Evolutionary conservation across 2,888 invertebrate genomes (phyloP), one percentile per base, ranked within the genome.

Genomic region (Elysia crispata): DNA sequence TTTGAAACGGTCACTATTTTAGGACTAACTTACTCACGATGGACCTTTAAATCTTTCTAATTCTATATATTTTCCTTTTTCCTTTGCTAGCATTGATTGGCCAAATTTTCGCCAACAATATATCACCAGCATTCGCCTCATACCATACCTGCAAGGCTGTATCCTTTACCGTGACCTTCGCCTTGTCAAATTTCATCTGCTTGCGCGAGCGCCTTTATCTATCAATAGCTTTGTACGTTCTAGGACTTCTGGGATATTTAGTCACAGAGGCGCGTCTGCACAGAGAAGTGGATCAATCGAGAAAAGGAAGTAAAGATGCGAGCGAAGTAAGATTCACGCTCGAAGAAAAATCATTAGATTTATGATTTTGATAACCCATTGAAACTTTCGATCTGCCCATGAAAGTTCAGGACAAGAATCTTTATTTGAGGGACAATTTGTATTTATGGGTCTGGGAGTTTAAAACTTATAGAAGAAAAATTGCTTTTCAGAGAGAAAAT

Each of bases 91-190:
- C 89, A n/a, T 75, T 89, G 67, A 82, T 89, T 30, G 87, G 87
- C 8, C 72, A 84, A 18, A 80, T 88, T 41, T 88, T 88, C 78
- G 83, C 85, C 0, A 83, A 87, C 18, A 86, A 86, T 69, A 84
- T 82, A 31, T 84, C 86, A 18, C 81, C 86, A 20, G 88, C 88
- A 1, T 88, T 88, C 76, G 89, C 88, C 31, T 86, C 86, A 70
- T 87, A 87, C 72, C 87, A 88, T 62, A 86, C 86, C 0, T 86
- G 86, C 84, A 88, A 87, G 79, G 86, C 86, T 28, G 74, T 84
- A 0, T 86, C 87, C 5, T 87, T 87, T 75, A 86, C 87, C 15
- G 72, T 87, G 49, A 86, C 86, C 20, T 87, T 88, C 64, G 85
- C 85, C n/a, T 83, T 85, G 57, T 86, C 87, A 28, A 84, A 77